Conservation (phyloP, 2,797 vertebrate genomes). For the Jordanella pulchra region DNA sequence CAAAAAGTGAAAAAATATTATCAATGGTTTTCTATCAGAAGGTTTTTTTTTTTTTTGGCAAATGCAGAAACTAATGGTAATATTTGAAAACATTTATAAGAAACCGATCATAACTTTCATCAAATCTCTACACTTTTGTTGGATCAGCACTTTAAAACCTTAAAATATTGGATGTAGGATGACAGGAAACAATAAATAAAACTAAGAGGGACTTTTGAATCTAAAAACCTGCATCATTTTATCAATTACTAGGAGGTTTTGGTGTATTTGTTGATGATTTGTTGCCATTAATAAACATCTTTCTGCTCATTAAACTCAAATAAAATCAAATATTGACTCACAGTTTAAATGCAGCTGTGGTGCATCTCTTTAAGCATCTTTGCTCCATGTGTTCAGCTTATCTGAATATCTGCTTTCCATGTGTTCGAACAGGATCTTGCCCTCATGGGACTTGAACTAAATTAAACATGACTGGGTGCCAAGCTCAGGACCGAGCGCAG, state of each 20-base stretch:
- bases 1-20: neutral
- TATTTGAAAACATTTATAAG: neutral
- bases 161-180: neutral
- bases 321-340: slow-evolving; percentile 9
- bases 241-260: neutral
- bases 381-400: slow-evolving; percentile 28
- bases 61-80: neutral
- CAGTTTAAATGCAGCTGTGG: slow-evolving; percentile 23
- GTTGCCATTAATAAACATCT: neutral
- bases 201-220: neutral
- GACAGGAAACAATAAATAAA: slow-evolving; percentile 16
- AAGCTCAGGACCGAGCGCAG: slow-evolving; percentile 44
- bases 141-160: slow-evolving; percentile 9
- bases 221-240: neutral
- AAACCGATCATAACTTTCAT: neutral
- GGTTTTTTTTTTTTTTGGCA: neutral
- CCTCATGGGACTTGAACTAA: slow-evolving; percentile 56
- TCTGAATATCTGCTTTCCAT: slow-evolving; percentile 52
- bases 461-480: slow-evolving; percentile 69
- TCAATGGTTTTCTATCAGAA: neutral
- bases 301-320: slow-evolving; percentile 1
- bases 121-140: neutral
- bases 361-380: slow-evolving; percentile 33
- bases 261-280: neutral
- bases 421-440: slow-evolving; percentile 51